These are phyloP conservation scores for Idaea dimidiata DNA, from an alignment of 2,888 invertebrate species.

Conservation along the genomic window DNA sequence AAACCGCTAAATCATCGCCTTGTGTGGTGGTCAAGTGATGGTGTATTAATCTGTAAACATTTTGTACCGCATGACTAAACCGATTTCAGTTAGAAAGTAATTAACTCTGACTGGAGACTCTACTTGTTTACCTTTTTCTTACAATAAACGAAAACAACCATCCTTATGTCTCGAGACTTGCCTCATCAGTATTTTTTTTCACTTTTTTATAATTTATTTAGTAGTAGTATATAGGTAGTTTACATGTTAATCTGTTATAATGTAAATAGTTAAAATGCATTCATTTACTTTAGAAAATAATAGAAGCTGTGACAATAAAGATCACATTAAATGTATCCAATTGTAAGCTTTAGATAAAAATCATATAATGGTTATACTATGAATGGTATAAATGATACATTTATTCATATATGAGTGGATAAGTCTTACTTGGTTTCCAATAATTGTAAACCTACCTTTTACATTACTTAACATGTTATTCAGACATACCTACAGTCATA, in stretches of 20 bases:
- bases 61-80: background rate
- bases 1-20: conserved; percentile 62
- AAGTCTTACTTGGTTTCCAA: too few relatives aligned
- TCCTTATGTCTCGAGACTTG: background rate
- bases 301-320: too few relatives aligned
- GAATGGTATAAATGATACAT: too few relatives aligned
- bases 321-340: too few relatives aligned
- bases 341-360: too few relatives aligned
- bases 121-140: background rate
- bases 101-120: conserved; percentile 4
- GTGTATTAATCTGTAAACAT: conserved; percentile 31
- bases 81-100: conserved; percentile 33
- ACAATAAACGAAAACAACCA: background rate
- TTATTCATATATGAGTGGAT: too few relatives aligned
- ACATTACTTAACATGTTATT: conserved; percentile 42
- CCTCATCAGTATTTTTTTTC: background rate
- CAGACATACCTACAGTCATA: conserved; percentile 35
- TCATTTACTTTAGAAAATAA: too few relatives aligned
- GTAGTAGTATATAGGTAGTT: too few relatives aligned
- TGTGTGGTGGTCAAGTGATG: conserved; percentile 48
- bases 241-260: too few relatives aligned
- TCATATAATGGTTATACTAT: too few relatives aligned
- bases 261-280: too few relatives aligned
- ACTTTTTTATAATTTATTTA: background rate
- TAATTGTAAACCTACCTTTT: conserved; percentile 17